Evolutionary conservation across 1,140 invertebrate genomes (phyloP), one percentile per base, ranked within the genome.

Genomic region (Cheumatopsyche charites): DNA sequence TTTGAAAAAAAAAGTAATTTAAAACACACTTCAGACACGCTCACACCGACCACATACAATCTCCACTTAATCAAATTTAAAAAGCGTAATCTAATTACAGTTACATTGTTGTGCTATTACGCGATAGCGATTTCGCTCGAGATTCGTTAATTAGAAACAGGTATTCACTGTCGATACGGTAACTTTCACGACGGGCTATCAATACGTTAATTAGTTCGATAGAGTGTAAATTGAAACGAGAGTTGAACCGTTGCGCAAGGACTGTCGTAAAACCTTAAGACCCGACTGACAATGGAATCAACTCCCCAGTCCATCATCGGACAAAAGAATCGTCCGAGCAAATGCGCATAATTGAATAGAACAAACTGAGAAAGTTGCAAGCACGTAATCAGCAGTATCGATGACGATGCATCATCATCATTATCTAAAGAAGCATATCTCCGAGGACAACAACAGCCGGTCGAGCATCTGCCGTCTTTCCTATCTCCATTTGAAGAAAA

Each of bases 121-220:
- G 47, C 5, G 47, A 52, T n/a, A 17, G 47, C 19, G 47, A 52
- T 52, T 52, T 52, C 47, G 19, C 47, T 36, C 47, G 47, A 52
- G 47, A 52, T 52, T 52, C 47, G 47, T 52, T 52, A 52, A 52
- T 52, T 52, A 52, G 47, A 52, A 52, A 52, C 47, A 19, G 47
- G 47, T 52, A 52, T 52, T 52, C 47, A 36, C 29, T 17, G 15
- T 52, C 47, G 47, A 52, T 52, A 52, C 19, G 19, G 19, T 52
- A 52, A 52, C 47, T 52, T 52, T 52, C 47, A 52, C 47, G 45
- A 52, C 47, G 15, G 19, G 19, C 47, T 52, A 52, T 52, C 47
- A 52, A 52, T 52, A 52, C 15, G 21, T 13, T 12, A 12, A 58
- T 58, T 58, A 58, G 23, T 36, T 58, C 55, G 55, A 58, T 58